These are phyloP conservation scores for Apodemus sylvaticus DNA, from an alignment of 2,113 vertebrate species.

Conservation along the genomic window DNA sequence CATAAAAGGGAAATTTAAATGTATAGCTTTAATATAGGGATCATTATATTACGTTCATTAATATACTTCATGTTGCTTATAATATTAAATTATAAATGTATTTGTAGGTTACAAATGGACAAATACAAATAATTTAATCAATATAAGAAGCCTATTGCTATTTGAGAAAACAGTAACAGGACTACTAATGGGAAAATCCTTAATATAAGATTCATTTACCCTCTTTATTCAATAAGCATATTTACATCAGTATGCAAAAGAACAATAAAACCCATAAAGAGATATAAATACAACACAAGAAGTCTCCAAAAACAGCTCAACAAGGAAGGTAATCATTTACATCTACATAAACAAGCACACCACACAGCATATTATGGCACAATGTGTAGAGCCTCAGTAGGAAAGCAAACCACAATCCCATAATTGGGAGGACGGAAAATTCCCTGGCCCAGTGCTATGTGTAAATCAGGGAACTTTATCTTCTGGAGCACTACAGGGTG, in stretches of 20 bases:
- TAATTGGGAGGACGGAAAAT: not conserved
- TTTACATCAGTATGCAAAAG: not conserved
- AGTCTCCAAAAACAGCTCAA: not conserved
- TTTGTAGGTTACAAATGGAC: not conserved
- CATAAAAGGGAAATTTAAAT: conserved; percentile 28
- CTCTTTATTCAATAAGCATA: not conserved
- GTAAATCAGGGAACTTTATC: not conserved
- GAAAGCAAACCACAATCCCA: not conserved
- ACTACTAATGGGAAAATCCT: not conserved
- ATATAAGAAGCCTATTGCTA: not conserved
- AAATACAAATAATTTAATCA: conserved; percentile 21
- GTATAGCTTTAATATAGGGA: not conserved
- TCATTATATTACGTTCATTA: not conserved
- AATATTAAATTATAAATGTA: not conserved
- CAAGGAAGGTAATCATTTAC: not conserved
- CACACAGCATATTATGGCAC: not conserved
- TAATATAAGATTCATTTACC: not conserved
- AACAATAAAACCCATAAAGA: not conserved
- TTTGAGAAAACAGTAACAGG: not conserved
- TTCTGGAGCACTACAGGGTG: not conserved
- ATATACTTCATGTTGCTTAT: not conserved
- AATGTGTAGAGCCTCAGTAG: not conserved
- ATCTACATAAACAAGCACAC: not conserved
- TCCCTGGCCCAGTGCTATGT: not conserved
- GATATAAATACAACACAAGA: not conserved